Evolutionary conservation across 2,113 vertebrate species (phyloP), one percentile per base, ranked within the genome.

Genomic region (Malurus elegans): DNA sequence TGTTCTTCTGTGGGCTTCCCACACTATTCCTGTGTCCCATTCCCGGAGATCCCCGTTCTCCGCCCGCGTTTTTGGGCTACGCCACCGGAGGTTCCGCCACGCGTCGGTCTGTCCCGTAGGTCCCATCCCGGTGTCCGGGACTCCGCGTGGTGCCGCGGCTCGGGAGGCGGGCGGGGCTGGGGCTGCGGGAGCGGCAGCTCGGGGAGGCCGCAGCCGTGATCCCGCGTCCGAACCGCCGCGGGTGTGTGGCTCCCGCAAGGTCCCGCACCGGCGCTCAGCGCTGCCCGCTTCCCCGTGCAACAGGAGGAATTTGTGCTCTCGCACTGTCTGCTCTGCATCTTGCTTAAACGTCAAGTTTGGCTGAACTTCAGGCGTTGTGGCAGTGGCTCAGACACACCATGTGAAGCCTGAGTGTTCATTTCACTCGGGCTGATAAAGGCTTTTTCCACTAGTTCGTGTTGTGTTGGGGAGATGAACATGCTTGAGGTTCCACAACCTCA

Each of bases 241-340:
- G 26, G 15, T 25, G 10, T 9, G 34, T 5, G 26, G 54, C 14
- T n/a, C 21, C 32, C 24, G 1, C 18, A 1, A 60, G 40, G 21
- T 20, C n/a, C 4, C 4, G 16, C 57, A 14, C 12, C 12, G 14
- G 47, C 17, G 3, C 44, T 56, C 36, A 4, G 73, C 64, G 7
- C 76, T 32, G 24, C 4, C 47, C 8, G 16, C 10, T 24, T 6
- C 29, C 29, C 6, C 4, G 24, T 25, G 45, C 42, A 5, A 56
- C 10, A 1, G 34, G 34, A 8, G 3, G 23, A 31, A 2, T 62
- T 45, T 8, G 17, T 17, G 50, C 25, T 2, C 45, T 31, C 11
- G 2, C 7, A 0, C 1, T 58, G 26, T 8, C 3, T 0, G 0
- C 24, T 57, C 12, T 23, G 45, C 15, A 0, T 31, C 6, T 12